Conservation (phyloP, 2,797 vertebrate species). For the Malurus leucopterus region DNA sequence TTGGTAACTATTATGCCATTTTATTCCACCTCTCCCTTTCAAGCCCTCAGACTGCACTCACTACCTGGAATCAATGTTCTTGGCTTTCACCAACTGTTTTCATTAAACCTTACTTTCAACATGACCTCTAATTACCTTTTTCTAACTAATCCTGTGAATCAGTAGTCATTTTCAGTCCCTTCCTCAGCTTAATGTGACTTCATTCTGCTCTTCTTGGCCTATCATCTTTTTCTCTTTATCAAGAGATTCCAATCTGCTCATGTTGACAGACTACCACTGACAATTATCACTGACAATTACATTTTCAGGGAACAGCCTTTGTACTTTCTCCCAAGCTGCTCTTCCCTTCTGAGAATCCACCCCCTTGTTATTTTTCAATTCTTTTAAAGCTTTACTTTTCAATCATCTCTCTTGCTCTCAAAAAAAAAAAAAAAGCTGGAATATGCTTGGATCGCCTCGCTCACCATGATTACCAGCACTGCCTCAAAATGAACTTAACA, state of each 20-base stretch:
- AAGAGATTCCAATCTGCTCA: conserved; percentile 27
- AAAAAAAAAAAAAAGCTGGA: neutral
- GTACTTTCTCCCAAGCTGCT: conserved; percentile 7
- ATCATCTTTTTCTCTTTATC: conserved; percentile 33
- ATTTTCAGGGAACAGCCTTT: conserved; percentile 29
- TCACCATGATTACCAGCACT: neutral
- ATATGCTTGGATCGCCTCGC: neutral
- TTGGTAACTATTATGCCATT: neutral
- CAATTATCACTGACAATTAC: conserved; percentile 42
- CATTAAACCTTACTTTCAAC: neutral
- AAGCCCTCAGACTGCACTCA: neutral
- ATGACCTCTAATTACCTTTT: neutral
- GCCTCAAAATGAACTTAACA: neutral
- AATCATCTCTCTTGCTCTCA: neutral
- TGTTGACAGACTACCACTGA: conserved; percentile 38
- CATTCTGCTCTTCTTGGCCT: conserved; percentile 17
- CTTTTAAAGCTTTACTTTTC: neutral
- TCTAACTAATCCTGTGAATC: neutral
- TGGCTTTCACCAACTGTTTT: neutral
- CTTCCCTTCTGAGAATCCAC: conserved; percentile 8
- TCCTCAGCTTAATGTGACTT: neutral
- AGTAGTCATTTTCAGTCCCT: conserved; percentile 1
- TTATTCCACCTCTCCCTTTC: neutral
- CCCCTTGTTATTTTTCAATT: neutral
- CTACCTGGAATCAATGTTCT: neutral